Evolutionary conservation across 2,888 invertebrate genomes (phyloP).

Genomic region (Polyploca ridens): DNA sequence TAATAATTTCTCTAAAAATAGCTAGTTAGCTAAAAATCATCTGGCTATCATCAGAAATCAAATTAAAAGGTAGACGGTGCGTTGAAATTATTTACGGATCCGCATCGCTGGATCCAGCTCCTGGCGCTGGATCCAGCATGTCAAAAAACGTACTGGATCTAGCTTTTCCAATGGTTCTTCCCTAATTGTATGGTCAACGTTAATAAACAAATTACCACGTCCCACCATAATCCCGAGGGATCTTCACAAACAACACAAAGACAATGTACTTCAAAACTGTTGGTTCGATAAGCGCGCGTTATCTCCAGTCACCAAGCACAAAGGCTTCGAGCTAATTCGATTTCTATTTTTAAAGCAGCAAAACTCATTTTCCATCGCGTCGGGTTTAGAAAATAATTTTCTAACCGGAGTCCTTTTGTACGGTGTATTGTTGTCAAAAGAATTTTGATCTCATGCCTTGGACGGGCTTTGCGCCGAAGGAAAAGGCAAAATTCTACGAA

Average conservation of each 20-base stretch:
- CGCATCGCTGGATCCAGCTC: no score
- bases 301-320: conserved; percentile 32
- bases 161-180: no score
- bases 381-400: conserved; percentile 41
- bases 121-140: no score
- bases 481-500: background rate
- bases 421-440: conserved; percentile 50
- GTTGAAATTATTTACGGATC: no score
- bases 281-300: conserved; percentile 31
- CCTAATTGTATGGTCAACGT: background rate
- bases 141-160: no score
- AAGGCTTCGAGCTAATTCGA: conserved; percentile 33
- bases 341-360: conserved; percentile 35
- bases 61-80: no score
- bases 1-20: no score
- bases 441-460: conserved; percentile 50
- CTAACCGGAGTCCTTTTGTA: conserved; percentile 43
- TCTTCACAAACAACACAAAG: conserved; percentile 30
- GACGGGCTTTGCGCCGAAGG: conserved; percentile 28
- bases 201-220: conserved; percentile 22
- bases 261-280: conserved; percentile 31
- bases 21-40: no score
- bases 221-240: conserved; percentile 22
- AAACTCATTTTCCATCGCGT: conserved; percentile 34
- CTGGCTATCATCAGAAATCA: no score